Evolutionary conservation across 2,888 invertebrate species (phyloP), one percentile per base, ranked within the genome.

Genomic region (Colostygia pectinataria): DNA sequence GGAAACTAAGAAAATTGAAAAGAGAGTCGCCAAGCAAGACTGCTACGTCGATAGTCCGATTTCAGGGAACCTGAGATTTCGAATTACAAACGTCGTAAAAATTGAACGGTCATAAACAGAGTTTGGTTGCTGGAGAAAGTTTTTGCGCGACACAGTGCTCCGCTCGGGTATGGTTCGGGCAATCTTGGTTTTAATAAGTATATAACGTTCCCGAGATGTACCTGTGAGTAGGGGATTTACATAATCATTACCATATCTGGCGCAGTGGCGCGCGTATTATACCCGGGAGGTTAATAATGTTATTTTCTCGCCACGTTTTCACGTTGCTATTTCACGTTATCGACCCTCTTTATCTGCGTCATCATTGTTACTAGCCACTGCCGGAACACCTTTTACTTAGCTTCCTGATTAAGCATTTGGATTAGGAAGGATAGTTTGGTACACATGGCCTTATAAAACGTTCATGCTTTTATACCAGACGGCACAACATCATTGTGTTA

Each of bases 161-260:
- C 81, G 75, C 78, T 68, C 67, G 79, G 79, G 46, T 42, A 43
- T 24, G 29, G 49, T 47, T 81, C 78, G 76, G 69, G 78, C 85
- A 88, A 88, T 89, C 88, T 86, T 86, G 84, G 84, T 85, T 88
- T 88, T 88, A 89, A 89, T 90, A 89, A 89, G 87, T 88, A 84
- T 82, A 87, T 89, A 88, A 89, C 85, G 81, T 81, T 83, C 79
- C 74, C 77, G 74, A 86, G 88, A 87, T 85, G 83, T 90, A 88
- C 88, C 88, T 89, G 86, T 80, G 84, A 87, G 89, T 71, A 78
- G 81, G 68, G 75, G 85, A 90, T 91, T 90, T 89, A 87, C 91
- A 91, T 91, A 90, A 90, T 89, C 87, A 90, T 90, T 90, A 90
- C 87, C 90, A 90, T 90, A 90, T 89, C 89, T 89, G 83, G 88